A percentile compares a stretch with the other conserved stretches of the same genome.
phyloP scores from a whole-genome alignment of 2,797 vertebrate genomes.

The Chelon labrosus region DNA sequence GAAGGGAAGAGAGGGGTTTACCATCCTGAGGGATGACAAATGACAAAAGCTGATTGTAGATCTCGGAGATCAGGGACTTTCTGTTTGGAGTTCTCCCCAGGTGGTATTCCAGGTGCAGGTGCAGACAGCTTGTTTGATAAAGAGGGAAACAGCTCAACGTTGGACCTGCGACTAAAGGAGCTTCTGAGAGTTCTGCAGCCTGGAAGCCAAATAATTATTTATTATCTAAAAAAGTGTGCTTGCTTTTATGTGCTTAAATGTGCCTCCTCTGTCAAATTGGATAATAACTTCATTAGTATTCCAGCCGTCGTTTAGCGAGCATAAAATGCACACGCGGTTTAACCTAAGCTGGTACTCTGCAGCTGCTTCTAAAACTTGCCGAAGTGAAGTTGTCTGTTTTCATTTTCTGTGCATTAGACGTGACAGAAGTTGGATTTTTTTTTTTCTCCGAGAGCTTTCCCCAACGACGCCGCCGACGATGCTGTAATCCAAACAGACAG shows the following conservation, averaged over 20 bases:
- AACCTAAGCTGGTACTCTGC: conserved; percentile 28
- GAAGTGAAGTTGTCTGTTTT: conserved; percentile 30
- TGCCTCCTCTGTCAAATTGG: conserved; percentile 20
- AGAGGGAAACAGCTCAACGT: too few relatives aligned
- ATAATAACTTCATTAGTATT: conserved; percentile 50
- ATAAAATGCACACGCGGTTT: conserved; percentile 7
- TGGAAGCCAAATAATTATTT: too few relatives aligned
- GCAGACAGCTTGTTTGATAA: too few relatives aligned
- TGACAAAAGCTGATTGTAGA: too few relatives aligned
- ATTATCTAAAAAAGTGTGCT: not conserved
- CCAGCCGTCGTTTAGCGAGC: conserved; percentile 22
- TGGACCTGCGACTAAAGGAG: too few relatives aligned
- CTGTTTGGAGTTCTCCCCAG: too few relatives aligned
- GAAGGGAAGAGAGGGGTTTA: too few relatives aligned
- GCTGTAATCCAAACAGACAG: conserved; percentile 74
- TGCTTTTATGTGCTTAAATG: not conserved
- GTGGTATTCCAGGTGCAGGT: too few relatives aligned
- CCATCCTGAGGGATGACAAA: too few relatives aligned
- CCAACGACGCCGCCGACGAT: conserved; percentile 20
- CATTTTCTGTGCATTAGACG: conserved; percentile 21
- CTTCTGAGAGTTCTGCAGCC: too few relatives aligned
- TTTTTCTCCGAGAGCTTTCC: conserved; percentile 24
- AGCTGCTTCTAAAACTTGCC: conserved; percentile 25
- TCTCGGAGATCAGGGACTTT: too few relatives aligned
- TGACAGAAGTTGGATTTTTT: conserved; percentile 50